Evolutionary conservation across 2,888 invertebrate genomes (phyloP), one percentile per base, ranked within the genome.

Genomic region (Erannis defoliaria): DNA sequence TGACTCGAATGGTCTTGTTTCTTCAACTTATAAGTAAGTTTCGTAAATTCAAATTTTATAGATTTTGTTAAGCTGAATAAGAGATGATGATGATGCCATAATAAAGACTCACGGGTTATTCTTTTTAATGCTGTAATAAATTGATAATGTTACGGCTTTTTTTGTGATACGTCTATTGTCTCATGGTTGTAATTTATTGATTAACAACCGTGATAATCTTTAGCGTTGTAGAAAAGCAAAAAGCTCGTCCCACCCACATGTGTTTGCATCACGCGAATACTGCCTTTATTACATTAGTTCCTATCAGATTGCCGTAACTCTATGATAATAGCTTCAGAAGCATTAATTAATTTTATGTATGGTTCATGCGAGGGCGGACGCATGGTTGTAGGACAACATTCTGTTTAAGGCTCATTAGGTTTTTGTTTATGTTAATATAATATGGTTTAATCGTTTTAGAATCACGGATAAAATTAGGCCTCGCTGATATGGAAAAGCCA

Each of bases 331-430:
- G 64, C 78, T 81, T 81, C 80, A 80, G 75, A 75, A 74, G 77
- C 78, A 82, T 84, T 87, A 88, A 88, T 88, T 87, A 85, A 82
- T 79, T 76, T 81, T 79, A 81, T 75, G 77, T 80, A 75, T 76
- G 68, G 64, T 70, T 74, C 75, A 68, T 75, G 62, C 68, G 62
- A 62, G 77, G 75, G 89, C 89, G 84, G 82, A 71, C 72, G 70
- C 75, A 74, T 76, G 72, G 74, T 81, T 75, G 82, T 85, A 79
- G 68, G 73, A 82, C 89, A 85, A 87, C 81, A 83, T 87, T 85
- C 90, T 89, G 84, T 90, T 82, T 88, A 88, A 80, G 88, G 89
- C 73, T 70, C 68, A 77, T 75, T 76, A 73, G 57, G 62, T 70
- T 77, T 68, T 77, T 73, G 60, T 76, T 82, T 76, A 73, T 80